Evolutionary conservation across 2,888 invertebrate species (phyloP), one percentile per base, ranked within the genome.

Genomic region (Cheilosia vulpina): DNA sequence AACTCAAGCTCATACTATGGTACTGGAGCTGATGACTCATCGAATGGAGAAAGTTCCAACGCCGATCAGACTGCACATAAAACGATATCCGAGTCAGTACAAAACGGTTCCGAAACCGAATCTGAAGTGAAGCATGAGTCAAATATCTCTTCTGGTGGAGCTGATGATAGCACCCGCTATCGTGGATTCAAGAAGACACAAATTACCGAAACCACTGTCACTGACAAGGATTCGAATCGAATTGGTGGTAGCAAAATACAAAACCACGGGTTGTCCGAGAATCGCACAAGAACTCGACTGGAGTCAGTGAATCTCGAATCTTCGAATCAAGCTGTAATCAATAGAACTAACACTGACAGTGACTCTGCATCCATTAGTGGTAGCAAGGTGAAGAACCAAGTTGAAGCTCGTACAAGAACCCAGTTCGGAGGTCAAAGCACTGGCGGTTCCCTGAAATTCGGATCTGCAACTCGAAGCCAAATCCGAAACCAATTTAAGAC

Each of bases 181-280:
- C 66, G 66, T 17, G 52, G 66, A 53, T 27, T 53, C 11, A 41
- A 53, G 13, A 53, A 13, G 1, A 53, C 41, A 34, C 27, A 41
- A 24, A 13, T 41, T 13, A 53, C 38, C 0, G 27, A 38, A 17
- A 11, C 31, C 9, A 38, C 13, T 13, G 27, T 34, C 3, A 13
- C 17, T 7, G 53, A 45, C 0, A 7, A 13, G 2, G 43, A 17
- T 41, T 24, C 52, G 0, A 11, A n/a, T 21, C 34, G 52, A n/a
- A 9, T 31, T 31, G 9, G 9, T 5, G 5, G 9, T 17, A 41
- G 21, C n/a, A 11, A 24, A 11, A 24, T 41, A 1, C 3, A 11
- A n/a, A 41, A 38, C 17, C 34, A 65, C 3, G 17, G 5, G 15
- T 34, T 17, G 13, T 41, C 52, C 15, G 24, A 11, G n/a, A 19